These are phyloP conservation scores for Metellina segmentata DNA, from an alignment of 2,888 invertebrate genomes.

Conservation along the genomic window DNA sequence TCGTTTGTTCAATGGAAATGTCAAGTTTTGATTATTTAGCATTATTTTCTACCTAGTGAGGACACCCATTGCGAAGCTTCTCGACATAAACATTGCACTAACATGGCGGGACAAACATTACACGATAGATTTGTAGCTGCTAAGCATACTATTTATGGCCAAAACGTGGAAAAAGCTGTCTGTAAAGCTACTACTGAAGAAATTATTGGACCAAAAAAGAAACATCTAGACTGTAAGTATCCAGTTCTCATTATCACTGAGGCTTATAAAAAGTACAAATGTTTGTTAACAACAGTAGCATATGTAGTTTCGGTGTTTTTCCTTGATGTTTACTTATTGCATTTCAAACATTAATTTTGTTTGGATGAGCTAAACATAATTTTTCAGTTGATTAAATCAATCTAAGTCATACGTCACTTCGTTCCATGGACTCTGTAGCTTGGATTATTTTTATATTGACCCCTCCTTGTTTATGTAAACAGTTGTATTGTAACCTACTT, in stretches of 20 bases:
- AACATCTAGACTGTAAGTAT: slow-evolving; percentile 96
- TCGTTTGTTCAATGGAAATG: slow-evolving; percentile 52
- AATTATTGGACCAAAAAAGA: slow-evolving; percentile 99
- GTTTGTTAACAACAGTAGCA: neutral
- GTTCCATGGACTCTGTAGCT: too few species aligned
- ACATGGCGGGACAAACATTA: slow-evolving; percentile 92
- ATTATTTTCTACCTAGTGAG: slow-evolving; percentile 2
- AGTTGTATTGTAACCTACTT: neutral
- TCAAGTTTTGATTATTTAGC: slow-evolving; percentile 28
- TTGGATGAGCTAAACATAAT: too few species aligned
- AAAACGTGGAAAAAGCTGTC: slow-evolving; percentile 99
- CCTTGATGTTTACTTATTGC: neutral
- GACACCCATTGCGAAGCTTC: neutral
- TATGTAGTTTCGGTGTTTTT: neutral
- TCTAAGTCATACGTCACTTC: too few species aligned
- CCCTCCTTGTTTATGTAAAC: neutral
- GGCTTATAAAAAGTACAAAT: neutral
- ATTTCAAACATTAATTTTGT: neutral
- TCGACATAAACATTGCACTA: slow-evolving; percentile 57
- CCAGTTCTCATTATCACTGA: neutral
- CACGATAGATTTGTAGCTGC: slow-evolving; percentile 98
- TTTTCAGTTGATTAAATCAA: too few species aligned
- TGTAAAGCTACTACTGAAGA: slow-evolving; percentile 99
- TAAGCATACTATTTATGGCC: slow-evolving; percentile 98
- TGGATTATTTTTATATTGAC: neutral